phyloP scores from a whole-genome alignment of 2,797 vertebrate species.

The Thaleichthys pacificus region DNA sequence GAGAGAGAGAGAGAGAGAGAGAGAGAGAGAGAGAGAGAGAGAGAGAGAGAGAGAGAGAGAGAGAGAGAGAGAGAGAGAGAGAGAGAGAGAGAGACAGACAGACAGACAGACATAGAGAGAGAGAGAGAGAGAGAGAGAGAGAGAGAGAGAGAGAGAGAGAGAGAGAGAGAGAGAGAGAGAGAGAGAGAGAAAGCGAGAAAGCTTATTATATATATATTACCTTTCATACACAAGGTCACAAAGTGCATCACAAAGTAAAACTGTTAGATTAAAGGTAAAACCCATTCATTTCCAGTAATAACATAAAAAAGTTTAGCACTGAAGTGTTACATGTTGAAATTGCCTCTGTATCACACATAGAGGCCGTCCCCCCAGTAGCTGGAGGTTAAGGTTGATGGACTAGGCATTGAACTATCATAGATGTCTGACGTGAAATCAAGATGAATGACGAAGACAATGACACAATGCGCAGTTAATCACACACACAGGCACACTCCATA shows the following conservation, averaged over 20 bases:
- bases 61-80: conserved; percentile 13
- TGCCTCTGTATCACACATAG: background rate
- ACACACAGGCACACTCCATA: background rate
- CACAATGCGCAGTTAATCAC: background rate
- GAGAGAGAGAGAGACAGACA: background rate
- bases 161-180: conserved; percentile 10
- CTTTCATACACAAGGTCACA: too few species aligned
- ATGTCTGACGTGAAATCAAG: background rate
- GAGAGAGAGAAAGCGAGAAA: background rate
- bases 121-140: background rate
- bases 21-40: conserved; percentile 1
- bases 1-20: conserved; percentile 22
- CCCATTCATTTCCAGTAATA: too few species aligned
- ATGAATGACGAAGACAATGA: conserved; percentile 6
- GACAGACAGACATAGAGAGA: too few species aligned
- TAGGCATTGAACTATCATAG: background rate
- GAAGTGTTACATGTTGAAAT: background rate
- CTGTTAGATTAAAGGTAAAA: too few species aligned
- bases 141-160: conserved; percentile 10
- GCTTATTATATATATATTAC: too few species aligned
- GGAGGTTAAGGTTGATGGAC: too few species aligned
- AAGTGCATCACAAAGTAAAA: too few species aligned
- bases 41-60: conserved; percentile 1
- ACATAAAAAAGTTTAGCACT: background rate
- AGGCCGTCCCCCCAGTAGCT: background rate